Evolutionary conservation across 2,797 vertebrate species (phyloP).

Genomic region (Acanthis flammea): DNA sequence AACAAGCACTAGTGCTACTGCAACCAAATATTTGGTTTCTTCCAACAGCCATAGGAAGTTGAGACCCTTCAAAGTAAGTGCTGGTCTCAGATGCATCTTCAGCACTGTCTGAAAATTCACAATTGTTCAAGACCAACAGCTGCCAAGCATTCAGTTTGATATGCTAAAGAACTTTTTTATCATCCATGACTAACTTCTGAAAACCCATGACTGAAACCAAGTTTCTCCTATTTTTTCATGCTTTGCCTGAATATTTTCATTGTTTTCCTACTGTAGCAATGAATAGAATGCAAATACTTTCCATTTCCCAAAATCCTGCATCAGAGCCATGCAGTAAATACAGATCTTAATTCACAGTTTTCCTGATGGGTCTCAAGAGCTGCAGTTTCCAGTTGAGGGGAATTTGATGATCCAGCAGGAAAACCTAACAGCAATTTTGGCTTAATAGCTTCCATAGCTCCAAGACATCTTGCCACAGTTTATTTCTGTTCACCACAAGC

Average conservation of each 20-base stretch:
- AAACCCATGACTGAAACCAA: background rate
- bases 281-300: background rate
- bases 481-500: background rate
- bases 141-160: background rate
- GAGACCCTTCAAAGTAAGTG: background rate
- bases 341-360: background rate
- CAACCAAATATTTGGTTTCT: conserved; percentile 35
- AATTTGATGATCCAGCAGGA: background rate
- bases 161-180: background rate
- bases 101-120: conserved; percentile 17
- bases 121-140: background rate
- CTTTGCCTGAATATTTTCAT: background rate
- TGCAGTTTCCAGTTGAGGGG: background rate
- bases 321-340: background rate
- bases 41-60: background rate
- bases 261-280: background rate
- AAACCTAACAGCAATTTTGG: background rate
- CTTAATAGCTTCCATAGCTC: background rate
- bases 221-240: background rate
- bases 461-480: background rate
- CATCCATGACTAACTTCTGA: background rate
- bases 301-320: background rate
- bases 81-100: background rate
- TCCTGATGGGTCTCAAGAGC: background rate
- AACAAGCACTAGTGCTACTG: background rate